Base-by-base conservation (phyloP, 2,888 invertebrate species). In the Argyra leucocephala region DNA sequence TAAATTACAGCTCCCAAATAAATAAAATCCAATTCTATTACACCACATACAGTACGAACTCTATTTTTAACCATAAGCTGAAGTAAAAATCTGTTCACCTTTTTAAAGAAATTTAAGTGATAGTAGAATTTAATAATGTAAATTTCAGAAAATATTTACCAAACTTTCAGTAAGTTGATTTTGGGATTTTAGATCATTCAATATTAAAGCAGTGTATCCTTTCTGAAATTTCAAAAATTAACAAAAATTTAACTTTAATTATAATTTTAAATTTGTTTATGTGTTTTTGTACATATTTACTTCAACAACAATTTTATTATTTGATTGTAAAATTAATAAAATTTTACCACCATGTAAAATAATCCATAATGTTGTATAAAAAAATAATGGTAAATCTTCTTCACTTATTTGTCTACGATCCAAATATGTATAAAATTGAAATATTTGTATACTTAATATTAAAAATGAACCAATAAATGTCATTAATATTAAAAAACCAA, bases 51-150 rank as follows among this genome's bases (percentile, higher is more conserved):
- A 22, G 62, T 63, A 31, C 62, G 62, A 9, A 62, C 63, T 18
- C 66, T 63, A 18, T 61, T 36, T 62, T 62, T 61, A 3, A 62
- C 58, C 63, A 66, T 64, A 2, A 66, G n/a, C 59, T 66, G 66
- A n/a, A 66, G 23, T 18, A 66, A 61, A 64, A 66, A 66, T 36
- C 66, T 63, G 23, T 66, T 66, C 1, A 66, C 62, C 66, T 66
- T 48, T 5, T 21, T 58, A 63, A 60, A 22, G 15, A 63, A 22
- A 57, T 57, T 3, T 57, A 21, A 26, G 26, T 26, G 26, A 26
- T 26, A 26, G 26, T 26, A 31, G 9, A 31, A 10, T 31, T 31
- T 31, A 10, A 10, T 31, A 31, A 31, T 6, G 7, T 4, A 10
- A 31, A 26, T 26, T 26, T 26, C 4, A 26, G 12, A 22, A 22